phyloP scores from a whole-genome alignment of 53 echinoderm and acorn worm genomes.

The Zoroaster sp. region DNA sequence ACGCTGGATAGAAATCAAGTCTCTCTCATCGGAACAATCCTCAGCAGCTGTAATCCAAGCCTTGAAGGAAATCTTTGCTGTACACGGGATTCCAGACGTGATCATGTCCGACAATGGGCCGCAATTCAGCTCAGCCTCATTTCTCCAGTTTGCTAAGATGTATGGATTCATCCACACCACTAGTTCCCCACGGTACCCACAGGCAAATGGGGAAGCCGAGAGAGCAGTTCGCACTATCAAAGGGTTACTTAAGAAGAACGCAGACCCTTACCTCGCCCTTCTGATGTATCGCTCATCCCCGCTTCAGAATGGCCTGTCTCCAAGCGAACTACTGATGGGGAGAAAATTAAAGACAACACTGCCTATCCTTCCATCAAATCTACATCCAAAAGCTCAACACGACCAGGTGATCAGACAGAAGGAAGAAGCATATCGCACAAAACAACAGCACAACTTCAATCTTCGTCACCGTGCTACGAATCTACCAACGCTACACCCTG shows the following conservation, averaged over 20 bases:
- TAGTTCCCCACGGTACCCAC: slow-evolving; percentile 53
- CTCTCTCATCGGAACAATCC: neutral
- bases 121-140: slow-evolving; percentile 22
- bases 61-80: slow-evolving; percentile 42
- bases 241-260: slow-evolving; percentile 1
- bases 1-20: slow-evolving; percentile 46
- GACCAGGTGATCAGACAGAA: neutral
- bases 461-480: too few species aligned
- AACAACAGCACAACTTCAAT: too few species aligned
- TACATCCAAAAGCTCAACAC: neutral
- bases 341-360: slow-evolving; percentile 11
- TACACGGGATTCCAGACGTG: slow-evolving; percentile 52
- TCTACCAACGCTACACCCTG: too few species aligned
- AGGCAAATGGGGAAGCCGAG: slow-evolving; percentile 67
- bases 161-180: slow-evolving; percentile 20
- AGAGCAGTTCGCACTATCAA: slow-evolving; percentile 56
- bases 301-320: slow-evolving; percentile 45
- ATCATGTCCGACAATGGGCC: slow-evolving; percentile 52
- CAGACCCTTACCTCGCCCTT: neutral
- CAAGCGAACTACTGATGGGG: slow-evolving; percentile 42
- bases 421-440: too few species aligned
- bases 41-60: neutral
- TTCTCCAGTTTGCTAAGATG: slow-evolving; percentile 2
- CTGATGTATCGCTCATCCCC: slow-evolving; percentile 31
- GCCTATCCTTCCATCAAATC: neutral